Base-by-base conservation (phyloP, 2,888 invertebrate species). In the Heteromurus nitidus region DNA sequence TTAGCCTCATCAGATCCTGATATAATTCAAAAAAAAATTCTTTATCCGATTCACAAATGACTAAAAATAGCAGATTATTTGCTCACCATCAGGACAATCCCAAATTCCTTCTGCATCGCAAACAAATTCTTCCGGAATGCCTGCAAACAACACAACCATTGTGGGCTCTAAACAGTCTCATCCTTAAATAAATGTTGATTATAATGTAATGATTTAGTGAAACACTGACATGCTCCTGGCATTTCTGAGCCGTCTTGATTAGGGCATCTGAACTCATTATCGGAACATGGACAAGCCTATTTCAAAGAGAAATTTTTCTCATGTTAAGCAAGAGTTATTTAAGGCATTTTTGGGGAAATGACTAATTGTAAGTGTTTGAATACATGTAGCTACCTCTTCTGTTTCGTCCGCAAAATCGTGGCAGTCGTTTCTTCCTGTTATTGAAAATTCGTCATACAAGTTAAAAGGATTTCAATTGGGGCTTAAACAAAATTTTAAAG, bases 1-100 rank as follows among this genome's bases (percentile, higher is more conserved):
- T 75, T 75, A 28, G 75, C 75, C 36, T 75, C 65, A 28, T 75
- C 75, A n/a, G 65, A 65, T 11, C 73, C 60, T 60, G 5, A 5
- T 18, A 5, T 13, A 9, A 50, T 18, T 16, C 5, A 13, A 50
- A 50, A 16, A 18, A 50, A 7, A 50, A 5, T 18, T 18, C 3
- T 18, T 11, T 5, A n/a, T n/a, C 50, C 5, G 7, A 5, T 50
- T 5, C 5, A 50, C 18, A 9, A 50, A 18, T 50, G n/a, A n/a
- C 50, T n/a, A 18, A 11, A 50, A 50, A 50, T 11, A 50, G n/a
- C 18, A 5, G 7, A 18, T 50, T 16, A 18, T 18, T 7, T 16
- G 30, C 11, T 22, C 20, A 60, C 65, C 65, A 20, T 65, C 44
- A 7, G 44, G 42, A 24, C 65, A 65, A 65, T 65, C 65, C 65